Conservation (phyloP, 2,888 invertebrate genomes). For the Melanophora roralis region DNA sequence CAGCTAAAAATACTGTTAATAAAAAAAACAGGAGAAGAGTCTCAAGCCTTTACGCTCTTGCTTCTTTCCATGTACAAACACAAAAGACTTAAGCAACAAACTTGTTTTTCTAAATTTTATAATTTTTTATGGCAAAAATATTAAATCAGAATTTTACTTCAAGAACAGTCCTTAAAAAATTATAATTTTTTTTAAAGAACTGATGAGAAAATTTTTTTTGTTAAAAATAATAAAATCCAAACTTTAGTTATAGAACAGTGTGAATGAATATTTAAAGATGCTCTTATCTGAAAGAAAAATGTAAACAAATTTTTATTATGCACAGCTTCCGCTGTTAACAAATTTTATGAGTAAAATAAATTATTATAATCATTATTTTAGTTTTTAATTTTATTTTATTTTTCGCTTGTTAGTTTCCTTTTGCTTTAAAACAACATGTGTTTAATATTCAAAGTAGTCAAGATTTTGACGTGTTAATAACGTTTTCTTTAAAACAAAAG, state of each 20-base stretch:
- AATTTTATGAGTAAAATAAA: conserved; percentile 34
- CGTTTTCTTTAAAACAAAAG: background rate
- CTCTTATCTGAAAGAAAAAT: background rate
- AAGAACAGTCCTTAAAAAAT: conserved; percentile 14
- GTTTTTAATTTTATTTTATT: background rate
- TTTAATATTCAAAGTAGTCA: conserved; percentile 8
- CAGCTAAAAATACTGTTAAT: conserved; percentile 1
- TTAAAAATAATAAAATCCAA: background rate
- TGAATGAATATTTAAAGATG: background rate
- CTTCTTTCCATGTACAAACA: background rate
- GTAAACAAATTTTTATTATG: conserved; percentile 30
- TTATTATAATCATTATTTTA: conserved; percentile 32
- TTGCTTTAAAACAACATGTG: background rate
- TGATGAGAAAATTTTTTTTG: background rate
- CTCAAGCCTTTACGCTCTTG: background rate
- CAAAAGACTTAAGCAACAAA: conserved; percentile 54
- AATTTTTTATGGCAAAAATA: background rate
- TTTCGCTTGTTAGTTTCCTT: conserved; percentile 5
- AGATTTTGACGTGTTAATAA: conserved; percentile 36
- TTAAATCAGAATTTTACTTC: background rate
- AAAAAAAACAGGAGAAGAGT: background rate
- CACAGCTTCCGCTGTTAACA: conserved; percentile 30
- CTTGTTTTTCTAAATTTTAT: conserved; percentile 27
- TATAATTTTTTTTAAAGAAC: conserved; percentile 18
- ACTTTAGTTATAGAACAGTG: background rate